Percentiles rank a stretch among this genome's conserved stretches.
These are phyloP conservation scores for Bombylius major DNA, from an alignment of 2,888 invertebrate species.

Conservation along the genomic window DNA sequence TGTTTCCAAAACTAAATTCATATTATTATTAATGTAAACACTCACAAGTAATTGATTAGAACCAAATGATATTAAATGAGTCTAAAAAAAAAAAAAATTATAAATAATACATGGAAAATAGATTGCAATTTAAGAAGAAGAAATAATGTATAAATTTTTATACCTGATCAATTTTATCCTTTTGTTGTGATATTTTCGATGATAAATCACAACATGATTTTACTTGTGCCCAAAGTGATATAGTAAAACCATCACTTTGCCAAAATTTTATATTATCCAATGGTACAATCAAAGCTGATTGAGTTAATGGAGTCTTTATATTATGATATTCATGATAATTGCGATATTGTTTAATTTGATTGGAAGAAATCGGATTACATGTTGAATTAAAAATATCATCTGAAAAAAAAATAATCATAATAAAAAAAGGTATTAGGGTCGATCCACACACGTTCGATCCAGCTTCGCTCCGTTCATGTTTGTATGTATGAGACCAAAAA, in stretches of 20 bases:
- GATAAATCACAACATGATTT: constrained; percentile 14
- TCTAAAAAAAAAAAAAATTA: constrained; percentile 21
- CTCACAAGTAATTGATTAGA: constrained; percentile 32
- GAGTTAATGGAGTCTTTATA: constrained; percentile 27
- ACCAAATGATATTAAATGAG: constrained; percentile 33
- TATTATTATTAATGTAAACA: constrained; percentile 27
- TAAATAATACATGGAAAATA: too few relatives aligned
- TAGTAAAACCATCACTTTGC: constrained; percentile 28
- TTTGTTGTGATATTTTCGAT: background rate
- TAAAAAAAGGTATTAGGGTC: too few relatives aligned
- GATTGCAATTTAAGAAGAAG: too few relatives aligned
- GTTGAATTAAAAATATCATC: constrained; percentile 29
- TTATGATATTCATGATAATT: constrained; percentile 28
- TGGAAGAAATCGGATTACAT: constrained; percentile 22
- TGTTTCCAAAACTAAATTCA: constrained; percentile 29
- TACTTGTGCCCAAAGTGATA: constrained; percentile 32
- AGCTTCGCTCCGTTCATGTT: too few relatives aligned
- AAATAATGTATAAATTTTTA: too few relatives aligned
- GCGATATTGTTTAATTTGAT: constrained; percentile 30
- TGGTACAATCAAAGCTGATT: constrained; percentile 31
- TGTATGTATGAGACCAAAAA: too few relatives aligned
- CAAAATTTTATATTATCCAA: constrained; percentile 29
- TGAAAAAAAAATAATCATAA: constrained; percentile 7
- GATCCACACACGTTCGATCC: too few relatives aligned
- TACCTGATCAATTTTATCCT: background rate